Conservation (phyloP, 2,797 vertebrate genomes). For the Psittacula derbiana region DNA sequence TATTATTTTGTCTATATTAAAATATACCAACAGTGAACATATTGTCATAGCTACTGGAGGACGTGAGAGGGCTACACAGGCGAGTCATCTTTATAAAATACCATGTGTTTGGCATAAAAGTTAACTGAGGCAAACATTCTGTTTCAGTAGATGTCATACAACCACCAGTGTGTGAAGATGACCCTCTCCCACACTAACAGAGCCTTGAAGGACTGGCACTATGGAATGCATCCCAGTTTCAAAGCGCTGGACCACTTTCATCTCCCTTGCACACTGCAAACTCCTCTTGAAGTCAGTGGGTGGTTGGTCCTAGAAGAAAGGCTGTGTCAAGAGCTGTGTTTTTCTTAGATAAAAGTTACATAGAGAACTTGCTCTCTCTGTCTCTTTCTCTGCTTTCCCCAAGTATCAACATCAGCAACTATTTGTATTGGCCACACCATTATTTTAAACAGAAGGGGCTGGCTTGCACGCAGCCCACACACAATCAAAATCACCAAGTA, state of each 20-base stretch:
- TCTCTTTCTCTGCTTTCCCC: neutral
- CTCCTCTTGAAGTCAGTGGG: conserved; percentile 6
- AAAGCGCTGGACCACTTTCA: neutral
- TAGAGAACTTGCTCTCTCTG: neutral
- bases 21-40: conserved; percentile 65
- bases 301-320: conserved; percentile 21
- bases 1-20: conserved; percentile 67
- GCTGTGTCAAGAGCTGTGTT: neutral
- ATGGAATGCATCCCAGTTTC: conserved; percentile 34
- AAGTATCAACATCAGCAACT: neutral
- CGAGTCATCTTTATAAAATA: conserved; percentile 37
- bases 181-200: conserved; percentile 40
- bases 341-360: conserved; percentile 21
- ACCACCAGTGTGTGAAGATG: neutral
- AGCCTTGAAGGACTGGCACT: conserved; percentile 30
- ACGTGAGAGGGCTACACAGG: conserved; percentile 30
- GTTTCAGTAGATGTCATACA: conserved; percentile 29
- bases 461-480: neutral
- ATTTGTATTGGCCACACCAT: conserved; percentile 24
- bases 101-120: conserved; percentile 45
- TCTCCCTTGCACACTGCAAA: neutral
- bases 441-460: conserved; percentile 32
- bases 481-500: conserved; percentile 6
- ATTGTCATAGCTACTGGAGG: conserved; percentile 55
- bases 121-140: conserved; percentile 36